Base-by-base conservation (phyloP, 2,113 vertebrate genomes). In the Shinisaurus crocodilurus region DNA sequence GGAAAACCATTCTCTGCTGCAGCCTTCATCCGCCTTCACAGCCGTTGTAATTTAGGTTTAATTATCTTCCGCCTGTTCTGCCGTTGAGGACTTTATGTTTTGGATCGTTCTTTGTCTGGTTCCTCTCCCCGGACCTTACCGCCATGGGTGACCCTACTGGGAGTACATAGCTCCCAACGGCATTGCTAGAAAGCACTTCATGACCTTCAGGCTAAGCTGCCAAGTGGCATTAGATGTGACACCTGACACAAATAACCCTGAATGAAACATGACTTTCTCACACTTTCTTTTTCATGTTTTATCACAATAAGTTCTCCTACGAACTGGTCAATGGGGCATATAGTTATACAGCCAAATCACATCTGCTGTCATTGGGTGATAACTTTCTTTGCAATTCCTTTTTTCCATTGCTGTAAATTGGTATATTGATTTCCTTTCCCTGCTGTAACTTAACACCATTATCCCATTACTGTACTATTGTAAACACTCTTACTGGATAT, bases 391-490 rank as follows among this genome's bases (percentile, higher is more conserved):
- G 84, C 83, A 86, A 86, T 89, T 70, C 34, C 48, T 40, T 50
- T 74, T 37, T 15, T 34, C 70, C n/a, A 34, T 60, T 57, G 25
- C 60, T 86, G 91, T 89, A 86, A 92, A 92, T 92, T 89, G 88
- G 87, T 89, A 57, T 87, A 92, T 89, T 87, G 91, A 92, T 92
- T 89, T 89, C 77, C 79, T 86, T 89, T 92, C 83, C 23, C 60
- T 92, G 34, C 84, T 27, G n/a, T 89, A 89, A 92, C 77, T 86
- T 74, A 82, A 92, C 88, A 75, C 86, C 67, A 63, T 91, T 80
- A 92, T 84, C 88, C 88, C 75, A 85, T 85, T 79, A 85, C 63
- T 80, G 29, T 70, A 81, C 87, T 16, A 74, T 85, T 72, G 75
- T 70, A 88, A 85, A 50, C 48, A 80, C 20, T 74, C 60, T 85